Conservation (phyloP, 2,888 invertebrate genomes). For the Aquatica leii region DNA sequence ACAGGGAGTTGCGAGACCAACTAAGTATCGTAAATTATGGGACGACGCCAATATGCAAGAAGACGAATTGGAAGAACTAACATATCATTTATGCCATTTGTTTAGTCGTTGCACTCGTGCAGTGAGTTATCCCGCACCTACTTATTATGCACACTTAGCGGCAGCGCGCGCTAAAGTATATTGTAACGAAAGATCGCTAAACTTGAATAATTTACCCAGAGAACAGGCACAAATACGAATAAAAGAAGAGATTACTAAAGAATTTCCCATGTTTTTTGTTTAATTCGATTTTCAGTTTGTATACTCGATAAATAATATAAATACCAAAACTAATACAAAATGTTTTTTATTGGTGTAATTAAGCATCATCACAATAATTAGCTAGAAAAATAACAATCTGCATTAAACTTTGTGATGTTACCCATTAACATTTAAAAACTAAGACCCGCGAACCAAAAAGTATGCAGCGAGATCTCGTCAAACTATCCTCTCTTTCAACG, state of each 20-base stretch:
- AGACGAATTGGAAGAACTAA: slow-evolving; percentile 79
- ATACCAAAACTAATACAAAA: no score
- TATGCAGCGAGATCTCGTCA: no score
- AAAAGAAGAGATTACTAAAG: slow-evolving; percentile 63
- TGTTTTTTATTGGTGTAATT: no score
- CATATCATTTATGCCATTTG: slow-evolving; percentile 85
- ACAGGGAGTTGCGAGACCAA: slow-evolving; percentile 85
- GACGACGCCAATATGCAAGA: slow-evolving; percentile 77
- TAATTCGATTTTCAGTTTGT: no score
- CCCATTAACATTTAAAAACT: no score
- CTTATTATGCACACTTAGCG: slow-evolving; percentile 88
- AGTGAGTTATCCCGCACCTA: slow-evolving; percentile 88
- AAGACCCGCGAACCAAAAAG: no score
- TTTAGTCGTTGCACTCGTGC: slow-evolving; percentile 84
- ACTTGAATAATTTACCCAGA: slow-evolving; percentile 63
- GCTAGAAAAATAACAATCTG: no score
- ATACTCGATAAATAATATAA: no score
- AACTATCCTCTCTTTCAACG: no score
- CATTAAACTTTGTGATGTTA: no score
- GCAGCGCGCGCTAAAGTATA: slow-evolving; percentile 74
- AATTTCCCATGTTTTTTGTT: slow-evolving; percentile 76
- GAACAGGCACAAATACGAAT: slow-evolving; percentile 65
- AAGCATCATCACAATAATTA: no score
- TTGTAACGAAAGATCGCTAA: slow-evolving; percentile 57
- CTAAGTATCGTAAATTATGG: slow-evolving; percentile 85